Evolutionary conservation across 2,113 vertebrate genomes (phyloP), one percentile per base, ranked within the genome.

Genomic region (Paralichthys olivaceus): DNA sequence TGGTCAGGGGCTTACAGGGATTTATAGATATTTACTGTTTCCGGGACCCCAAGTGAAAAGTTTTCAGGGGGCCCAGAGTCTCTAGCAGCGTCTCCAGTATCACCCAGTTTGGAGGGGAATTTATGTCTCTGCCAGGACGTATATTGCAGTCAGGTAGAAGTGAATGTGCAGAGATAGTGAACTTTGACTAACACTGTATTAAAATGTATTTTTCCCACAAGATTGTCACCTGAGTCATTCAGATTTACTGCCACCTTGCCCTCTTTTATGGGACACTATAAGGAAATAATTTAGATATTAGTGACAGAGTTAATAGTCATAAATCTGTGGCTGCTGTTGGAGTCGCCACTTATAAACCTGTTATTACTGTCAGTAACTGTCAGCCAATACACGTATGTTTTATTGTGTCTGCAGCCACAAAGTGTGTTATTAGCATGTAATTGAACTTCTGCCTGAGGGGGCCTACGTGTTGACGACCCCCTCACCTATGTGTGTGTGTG

Each of bases 1-100:
- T 59, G 55, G 63, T 68, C 66, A 54, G 66, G 64, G 67, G 6
- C 7, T 90, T 84, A 72, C 1, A 59, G 34, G 86, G 81, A 78
- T 80, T 61, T 85, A 79, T 54, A 58, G 57, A 75, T 77, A 87
- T 90, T 84, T 87, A 90, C 84, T 82, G 63, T 84, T 90, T 65
- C 72, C 20, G 69, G 66, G 63, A 67, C 26, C 63, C 32, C 61
- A 53, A 59, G 70, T 64, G 73, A 62, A 73, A 75, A 4, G 6
- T 19, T 70, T 73, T 75, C 22, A 53, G 60, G 82, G 54, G 63
- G 69, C 58, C 78, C 25, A 17, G 26, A 55, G 26, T 20, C 51
- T 73, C 17, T 51, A n/a, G 45, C 11, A 26, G 53, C 0, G 0
- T 25, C 67, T 34, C 32, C 20, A 26, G 58, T 49, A 7, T 84